Evolutionary conservation across 2,888 invertebrate species (phyloP), one percentile per base, ranked within the genome.

Genomic region (Fissipunctia ypsillon): DNA sequence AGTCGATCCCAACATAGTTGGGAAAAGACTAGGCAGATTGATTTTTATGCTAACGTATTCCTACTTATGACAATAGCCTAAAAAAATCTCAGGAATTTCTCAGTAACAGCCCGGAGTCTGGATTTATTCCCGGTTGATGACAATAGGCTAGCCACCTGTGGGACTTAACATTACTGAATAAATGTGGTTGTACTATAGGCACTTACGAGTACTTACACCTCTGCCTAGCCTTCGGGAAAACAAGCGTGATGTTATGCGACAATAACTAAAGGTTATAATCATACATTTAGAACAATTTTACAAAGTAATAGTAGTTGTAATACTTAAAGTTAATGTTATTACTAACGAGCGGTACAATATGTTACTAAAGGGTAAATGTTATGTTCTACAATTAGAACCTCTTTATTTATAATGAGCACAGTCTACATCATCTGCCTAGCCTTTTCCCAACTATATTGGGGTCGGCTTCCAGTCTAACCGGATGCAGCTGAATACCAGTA

Each of bases 301-400:
- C 59, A 52, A 75, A 80, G 60, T 59, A 63, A 69, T 63, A 31
- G 43, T 59, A 45, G 69, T 65, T 68, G 48, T 64, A 45, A 65
- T 57, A 81, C 59, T 81, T 54, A 73, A 77, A 73, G 69, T 77
- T 71, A 64, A 84, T 78, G 78, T 67, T 69, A 65, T 72, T 72
- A 57, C 66, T 57, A 78, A 74, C 74, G 71, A 78, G 67, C 74
- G 65, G 59, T 66, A 61, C 81, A 69, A 48, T 65, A 69, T 80
- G 69, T 70, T 70, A 45, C 54, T 38, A 16, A 63, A 69, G 61
- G 57, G 31, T 83, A 41, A 80, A 28, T 69, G 80, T 80, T 67
- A 83, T 64, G 69, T 73, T 52, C 45, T 25, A 38, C 69, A 84
- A 67, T 80, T 80, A 80, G 43, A 45, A 43, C 71, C 43, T 43